Evolutionary conservation across 2,888 invertebrate species (phyloP).

Genomic region (Melanophora roralis): DNA sequence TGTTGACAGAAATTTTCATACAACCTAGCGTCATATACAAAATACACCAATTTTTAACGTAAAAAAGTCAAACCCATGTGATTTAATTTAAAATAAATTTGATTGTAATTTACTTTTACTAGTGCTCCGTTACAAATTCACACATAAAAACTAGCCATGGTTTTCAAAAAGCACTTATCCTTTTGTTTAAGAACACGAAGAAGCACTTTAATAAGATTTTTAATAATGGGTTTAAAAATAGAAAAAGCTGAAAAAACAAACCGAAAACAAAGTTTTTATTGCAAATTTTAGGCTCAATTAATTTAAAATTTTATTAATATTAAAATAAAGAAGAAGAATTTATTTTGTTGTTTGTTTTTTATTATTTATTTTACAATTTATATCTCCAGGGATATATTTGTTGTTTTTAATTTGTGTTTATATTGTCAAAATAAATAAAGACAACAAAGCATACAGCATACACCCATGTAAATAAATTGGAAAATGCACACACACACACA

Average conservation of each 20-base stretch:
- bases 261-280: slow-evolving; percentile 5
- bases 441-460: neutral
- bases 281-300: slow-evolving; percentile 44
- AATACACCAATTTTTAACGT: neutral
- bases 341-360: neutral
- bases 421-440: neutral
- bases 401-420: slow-evolving; percentile 38
- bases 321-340: neutral
- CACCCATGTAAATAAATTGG: too few species aligned
- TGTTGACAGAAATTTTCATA: neutral
- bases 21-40: too few species aligned
- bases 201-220: too few species aligned
- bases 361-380: neutral
- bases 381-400: slow-evolving; percentile 29
- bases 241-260: neutral
- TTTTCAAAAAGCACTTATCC: neutral
- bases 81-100: slow-evolving; percentile 47
- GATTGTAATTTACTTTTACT: slow-evolving; percentile 4
- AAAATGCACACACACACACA: neutral
- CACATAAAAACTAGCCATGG: neutral
- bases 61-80: slow-evolving; percentile 45
- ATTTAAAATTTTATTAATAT: slow-evolving; percentile 38
- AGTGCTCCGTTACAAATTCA: neutral
- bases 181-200: slow-evolving; percentile 8
- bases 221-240: too few species aligned